phyloP scores from a whole-genome alignment of 2,113 vertebrate species.

The Aleadryas rufinucha region DNA sequence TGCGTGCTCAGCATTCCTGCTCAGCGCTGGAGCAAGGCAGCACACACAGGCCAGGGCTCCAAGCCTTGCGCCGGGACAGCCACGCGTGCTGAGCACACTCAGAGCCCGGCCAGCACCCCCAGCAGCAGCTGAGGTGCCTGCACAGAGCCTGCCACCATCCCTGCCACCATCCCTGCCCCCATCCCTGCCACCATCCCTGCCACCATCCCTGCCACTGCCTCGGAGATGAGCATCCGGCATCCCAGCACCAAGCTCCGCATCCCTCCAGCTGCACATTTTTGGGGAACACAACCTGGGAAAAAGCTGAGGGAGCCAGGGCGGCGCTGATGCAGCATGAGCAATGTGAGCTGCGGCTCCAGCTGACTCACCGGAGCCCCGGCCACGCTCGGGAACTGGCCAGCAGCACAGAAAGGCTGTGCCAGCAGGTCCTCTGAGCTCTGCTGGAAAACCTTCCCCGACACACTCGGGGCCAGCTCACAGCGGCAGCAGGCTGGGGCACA shows the following conservation, averaged over 20 bases:
- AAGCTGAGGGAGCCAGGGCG: not conserved
- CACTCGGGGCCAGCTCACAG: fast-evolving
- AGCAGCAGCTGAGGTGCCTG: not conserved
- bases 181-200: not conserved
- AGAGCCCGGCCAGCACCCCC: fast-evolving
- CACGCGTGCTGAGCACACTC: not conserved
- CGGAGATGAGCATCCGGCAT: not conserved
- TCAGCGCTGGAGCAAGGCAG: not conserved
- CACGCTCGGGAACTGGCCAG: fast-evolving
- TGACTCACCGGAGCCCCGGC: not conserved
- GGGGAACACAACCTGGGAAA: not conserved
- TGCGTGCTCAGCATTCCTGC: conserved; percentile 24
- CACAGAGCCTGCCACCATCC: not conserved
- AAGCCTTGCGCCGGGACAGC: not conserved
- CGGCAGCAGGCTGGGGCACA: not conserved
- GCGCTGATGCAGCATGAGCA: not conserved
- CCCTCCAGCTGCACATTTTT: not conserved
- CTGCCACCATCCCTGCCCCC: not conserved
- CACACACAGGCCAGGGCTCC: not conserved
- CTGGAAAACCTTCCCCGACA: not conserved
- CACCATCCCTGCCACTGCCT: not conserved
- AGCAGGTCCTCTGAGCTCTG: not conserved
- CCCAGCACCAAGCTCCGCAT: not conserved
- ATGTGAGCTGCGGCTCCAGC: not conserved
- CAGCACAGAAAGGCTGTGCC: not conserved